phyloP scores from a whole-genome alignment of 2,797 vertebrate species.

The Takifugu ocellatus region DNA sequence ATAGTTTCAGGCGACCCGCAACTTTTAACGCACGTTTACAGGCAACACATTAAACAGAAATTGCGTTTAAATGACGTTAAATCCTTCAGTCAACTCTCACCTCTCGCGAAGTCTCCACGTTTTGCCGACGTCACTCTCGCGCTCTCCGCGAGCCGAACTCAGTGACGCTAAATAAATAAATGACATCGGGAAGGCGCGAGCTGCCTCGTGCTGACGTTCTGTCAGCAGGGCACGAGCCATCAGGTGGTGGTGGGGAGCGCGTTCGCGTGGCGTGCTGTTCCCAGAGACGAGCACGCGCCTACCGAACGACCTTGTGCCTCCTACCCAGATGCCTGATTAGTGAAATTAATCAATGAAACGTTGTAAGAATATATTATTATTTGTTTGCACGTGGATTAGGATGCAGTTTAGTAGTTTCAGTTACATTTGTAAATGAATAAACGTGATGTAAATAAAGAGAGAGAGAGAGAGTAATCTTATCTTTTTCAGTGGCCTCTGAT shows the following conservation, averaged over 20 bases:
- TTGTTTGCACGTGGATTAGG: not conserved
- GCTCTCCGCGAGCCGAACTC: not conserved
- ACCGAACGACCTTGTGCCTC: constrained; percentile 43
- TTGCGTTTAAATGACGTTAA: too few species aligned
- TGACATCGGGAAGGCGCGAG: not conserved
- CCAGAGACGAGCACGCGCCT: constrained; percentile 28
- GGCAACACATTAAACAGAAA: too few species aligned
- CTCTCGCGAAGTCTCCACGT: not conserved
- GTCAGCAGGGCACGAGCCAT: constrained; percentile 30
- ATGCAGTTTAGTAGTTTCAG: not conserved
- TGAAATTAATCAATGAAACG: not conserved
- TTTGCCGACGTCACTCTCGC: not conserved
- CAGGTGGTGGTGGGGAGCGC: constrained; percentile 29
- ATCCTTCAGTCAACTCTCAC: not conserved
- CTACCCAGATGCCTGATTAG: not conserved
- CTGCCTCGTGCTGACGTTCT: not conserved
- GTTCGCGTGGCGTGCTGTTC: constrained; percentile 26
- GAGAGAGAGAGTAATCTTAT: not conserved
- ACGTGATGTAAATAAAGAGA: constrained; percentile 14
- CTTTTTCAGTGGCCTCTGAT: not conserved
- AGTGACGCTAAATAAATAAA: not conserved
- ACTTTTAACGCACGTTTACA: not conserved
- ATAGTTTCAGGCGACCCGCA: not conserved
- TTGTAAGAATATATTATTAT: not conserved
- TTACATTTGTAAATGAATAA: not conserved